Evolutionary conservation across 2,797 vertebrate species (phyloP).

Genomic region (Lagorchestes hirsutus): DNA sequence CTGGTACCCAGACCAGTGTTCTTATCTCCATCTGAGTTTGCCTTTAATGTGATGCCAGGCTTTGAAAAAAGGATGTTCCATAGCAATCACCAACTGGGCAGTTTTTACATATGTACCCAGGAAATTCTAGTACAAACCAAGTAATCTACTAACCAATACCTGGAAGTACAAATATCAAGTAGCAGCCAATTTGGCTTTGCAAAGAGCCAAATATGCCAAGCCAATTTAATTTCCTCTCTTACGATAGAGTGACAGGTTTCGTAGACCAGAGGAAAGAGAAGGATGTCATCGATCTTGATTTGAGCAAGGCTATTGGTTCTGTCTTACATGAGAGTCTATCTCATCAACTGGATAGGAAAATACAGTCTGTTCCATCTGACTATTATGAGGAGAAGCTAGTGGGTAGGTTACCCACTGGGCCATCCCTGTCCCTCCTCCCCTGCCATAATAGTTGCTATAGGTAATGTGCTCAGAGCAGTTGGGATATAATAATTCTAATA

Average conservation of each 20-base stretch:
- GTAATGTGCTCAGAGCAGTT: background rate
- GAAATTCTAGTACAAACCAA: conserved; percentile 66
- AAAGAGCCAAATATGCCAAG: conserved; percentile 50
- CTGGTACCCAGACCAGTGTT: background rate
- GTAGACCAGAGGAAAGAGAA: background rate
- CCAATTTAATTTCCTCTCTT: conserved; percentile 73
- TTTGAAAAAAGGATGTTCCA: conserved; percentile 6
- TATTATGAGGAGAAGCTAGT: background rate
- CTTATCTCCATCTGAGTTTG: background rate
- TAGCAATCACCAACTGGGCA: conserved; percentile 22
- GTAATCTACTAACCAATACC: conserved; percentile 59
- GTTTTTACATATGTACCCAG: background rate
- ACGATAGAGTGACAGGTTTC: conserved; percentile 52
- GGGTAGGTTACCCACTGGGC: accelerated
- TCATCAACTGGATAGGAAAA: conserved; percentile 64
- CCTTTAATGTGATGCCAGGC: background rate
- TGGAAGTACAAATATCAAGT: conserved; percentile 3
- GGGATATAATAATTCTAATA: background rate
- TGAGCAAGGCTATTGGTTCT: conserved; percentile 36
- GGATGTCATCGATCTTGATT: conserved; percentile 74
- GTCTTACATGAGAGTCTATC: conserved; percentile 65
- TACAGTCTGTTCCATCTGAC: conserved; percentile 22
- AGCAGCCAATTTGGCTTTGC: conserved; percentile 49
- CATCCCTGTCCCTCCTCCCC: background rate
- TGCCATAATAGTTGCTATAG: background rate